phyloP scores from a whole-genome alignment of 2,797 vertebrate species.

The Hemibagrus guttatus region DNA sequence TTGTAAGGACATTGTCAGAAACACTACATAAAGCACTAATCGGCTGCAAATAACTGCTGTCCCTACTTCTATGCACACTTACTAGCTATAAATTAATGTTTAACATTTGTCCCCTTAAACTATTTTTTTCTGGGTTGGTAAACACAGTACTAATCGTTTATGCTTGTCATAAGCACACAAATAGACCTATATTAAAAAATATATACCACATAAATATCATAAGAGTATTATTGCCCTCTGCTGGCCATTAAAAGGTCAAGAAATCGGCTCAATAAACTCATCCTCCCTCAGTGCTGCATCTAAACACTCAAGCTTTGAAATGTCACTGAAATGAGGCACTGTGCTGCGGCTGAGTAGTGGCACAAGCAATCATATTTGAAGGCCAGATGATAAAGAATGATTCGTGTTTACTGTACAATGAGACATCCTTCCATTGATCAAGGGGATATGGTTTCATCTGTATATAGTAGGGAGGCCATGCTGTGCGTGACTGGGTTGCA shows the following conservation, averaged over 20 bases:
- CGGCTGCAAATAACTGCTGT: neutral
- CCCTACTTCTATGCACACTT: neutral
- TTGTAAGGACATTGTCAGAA: neutral
- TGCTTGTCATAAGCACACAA: neutral
- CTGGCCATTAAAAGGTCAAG: conserved; percentile 61
- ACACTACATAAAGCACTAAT: neutral
- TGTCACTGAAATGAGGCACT: conserved; percentile 18
- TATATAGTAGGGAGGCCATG: conserved; percentile 33
- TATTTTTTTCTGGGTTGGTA: neutral
- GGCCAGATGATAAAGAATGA: conserved; percentile 47
- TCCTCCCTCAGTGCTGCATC: conserved; percentile 26
- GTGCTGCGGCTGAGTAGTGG: conserved; percentile 36
- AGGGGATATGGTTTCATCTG: conserved; percentile 45
- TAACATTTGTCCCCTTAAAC: neutral
- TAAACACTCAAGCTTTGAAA: conserved; percentile 17
- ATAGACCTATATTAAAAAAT: neutral
- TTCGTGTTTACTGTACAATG: conserved; percentile 50
- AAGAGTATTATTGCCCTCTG: conserved; percentile 69
- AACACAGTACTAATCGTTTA: conserved; percentile 19
- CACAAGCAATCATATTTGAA: conserved; percentile 44
- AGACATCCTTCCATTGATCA: conserved; percentile 50
- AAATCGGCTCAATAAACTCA: conserved; percentile 30
- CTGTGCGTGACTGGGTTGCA: conserved; percentile 15
- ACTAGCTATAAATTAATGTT: neutral
- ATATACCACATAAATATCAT: neutral